Evolutionary conservation across 2,797 vertebrate species (phyloP).

Genomic region (Zalophus californianus): DNA sequence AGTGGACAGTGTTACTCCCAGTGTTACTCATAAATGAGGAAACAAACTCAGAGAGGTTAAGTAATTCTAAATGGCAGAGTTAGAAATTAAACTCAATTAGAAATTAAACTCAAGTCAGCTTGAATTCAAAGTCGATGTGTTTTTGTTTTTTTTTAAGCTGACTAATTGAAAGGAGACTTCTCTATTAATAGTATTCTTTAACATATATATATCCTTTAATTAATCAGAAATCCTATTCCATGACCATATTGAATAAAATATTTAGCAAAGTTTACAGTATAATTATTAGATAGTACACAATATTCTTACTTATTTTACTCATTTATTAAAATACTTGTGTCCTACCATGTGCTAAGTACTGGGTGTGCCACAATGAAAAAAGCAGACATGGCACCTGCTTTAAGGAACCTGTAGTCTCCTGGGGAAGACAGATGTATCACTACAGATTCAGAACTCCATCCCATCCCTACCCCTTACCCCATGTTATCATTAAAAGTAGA

Average conservation of each 20-base stretch:
- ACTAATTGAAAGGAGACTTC: neutral
- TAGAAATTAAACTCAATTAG: neutral
- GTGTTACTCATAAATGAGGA: neutral
- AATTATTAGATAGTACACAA: neutral
- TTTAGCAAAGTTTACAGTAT: conserved; percentile 9
- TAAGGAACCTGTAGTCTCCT: neutral
- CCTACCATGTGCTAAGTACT: neutral
- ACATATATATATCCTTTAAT: neutral
- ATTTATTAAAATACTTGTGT: neutral
- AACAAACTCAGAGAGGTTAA: neutral
- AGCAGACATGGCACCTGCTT: neutral
- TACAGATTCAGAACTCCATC: neutral
- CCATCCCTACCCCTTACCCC: neutral
- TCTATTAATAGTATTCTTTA: neutral
- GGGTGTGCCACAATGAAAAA: neutral
- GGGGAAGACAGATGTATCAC: neutral
- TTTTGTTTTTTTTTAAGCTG: neutral
- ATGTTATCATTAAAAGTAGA: neutral
- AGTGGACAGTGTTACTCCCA: neutral
- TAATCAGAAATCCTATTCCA: neutral
- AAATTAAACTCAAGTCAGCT: neutral
- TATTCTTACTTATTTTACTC: neutral
- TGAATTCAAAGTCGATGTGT: neutral
- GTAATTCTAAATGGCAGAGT: neutral
- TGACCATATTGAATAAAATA: neutral